Base-by-base conservation (phyloP, 2,888 invertebrate genomes). In the Lamproptera curius region DNA sequence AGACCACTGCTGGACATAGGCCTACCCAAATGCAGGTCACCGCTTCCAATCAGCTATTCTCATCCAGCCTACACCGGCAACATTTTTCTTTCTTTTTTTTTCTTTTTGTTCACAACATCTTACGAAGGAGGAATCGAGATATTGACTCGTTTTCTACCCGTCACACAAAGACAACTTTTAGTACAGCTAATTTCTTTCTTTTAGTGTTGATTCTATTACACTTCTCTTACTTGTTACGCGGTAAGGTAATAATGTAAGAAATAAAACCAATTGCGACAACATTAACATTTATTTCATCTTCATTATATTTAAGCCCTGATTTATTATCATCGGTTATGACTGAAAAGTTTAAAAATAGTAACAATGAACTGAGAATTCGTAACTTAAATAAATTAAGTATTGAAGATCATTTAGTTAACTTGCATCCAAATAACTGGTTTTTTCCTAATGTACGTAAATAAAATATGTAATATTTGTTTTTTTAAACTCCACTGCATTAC, bases 271-370 rank as follows among this genome's bases (percentile, higher is more conserved):
- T 2, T 16, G 37, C 16, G 9, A 11, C 11, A 48, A 48, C 47
- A 48, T 48, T 42, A 48, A 48, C 47, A 38, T 28, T 20, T 42
- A 47, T 17, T 48, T 48, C 42, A 48, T 33, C 38, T 16, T 14
- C 9, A 28, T 10, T 20, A 23, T 1, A 14, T 42, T 6, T 23
- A 37, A 11, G 31, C 23, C 28, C 31, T 9, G 11, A 16, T 13
- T 33, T 20, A 39, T 45, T 45, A 39, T 13, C 34, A 39, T 39
- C 39, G 33, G 31, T 31, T 13, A n/a, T 28, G 9, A n/a, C 9
- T 15, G 6, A 35, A 11, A 35, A 10, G 35, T 35, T 10, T 11
- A 5, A 33, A 11, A 33, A 4, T 11, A 33, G n/a, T 10, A 33
- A 11, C n/a, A 11, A 33, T 33, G 8, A 23, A 23, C 8, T 23